Conservation (phyloP, 92 coral and sea anemone species). For the Muricea muricata region DNA sequence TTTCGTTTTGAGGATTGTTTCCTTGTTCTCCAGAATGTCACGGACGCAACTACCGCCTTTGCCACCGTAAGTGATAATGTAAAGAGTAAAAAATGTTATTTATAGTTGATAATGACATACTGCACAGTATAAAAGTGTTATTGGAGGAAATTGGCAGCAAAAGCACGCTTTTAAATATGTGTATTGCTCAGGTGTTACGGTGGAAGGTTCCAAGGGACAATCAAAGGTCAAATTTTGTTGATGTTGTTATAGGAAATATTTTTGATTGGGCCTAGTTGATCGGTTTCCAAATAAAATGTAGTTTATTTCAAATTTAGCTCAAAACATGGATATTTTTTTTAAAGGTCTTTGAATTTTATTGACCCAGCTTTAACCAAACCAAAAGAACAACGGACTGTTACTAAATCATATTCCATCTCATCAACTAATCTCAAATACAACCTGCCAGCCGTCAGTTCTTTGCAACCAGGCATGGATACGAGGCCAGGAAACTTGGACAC, state of each 20-base stretch:
- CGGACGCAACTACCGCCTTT: conserved; percentile 91
- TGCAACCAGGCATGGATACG: conserved; percentile 88
- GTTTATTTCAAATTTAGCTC: no score
- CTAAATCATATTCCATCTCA: conserved; percentile 20
- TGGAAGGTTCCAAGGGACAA: no score
- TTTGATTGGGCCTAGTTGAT: no score
- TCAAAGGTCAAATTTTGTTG: no score
- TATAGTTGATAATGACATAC: no score
- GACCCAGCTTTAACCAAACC: conserved; percentile 5
- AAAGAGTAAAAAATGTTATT: not conserved
- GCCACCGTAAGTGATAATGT: conserved; percentile 84
- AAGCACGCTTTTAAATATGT: no score
- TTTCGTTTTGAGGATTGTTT: not conserved
- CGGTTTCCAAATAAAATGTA: no score
- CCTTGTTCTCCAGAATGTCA: conserved; percentile 66
- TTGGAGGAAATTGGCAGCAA: no score
- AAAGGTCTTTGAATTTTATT: conserved; percentile 2
- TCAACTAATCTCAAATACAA: conserved; percentile 31
- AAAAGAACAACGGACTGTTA: not conserved
- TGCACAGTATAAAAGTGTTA: no score
- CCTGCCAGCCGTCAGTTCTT: not conserved
- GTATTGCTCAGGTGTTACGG: no score
- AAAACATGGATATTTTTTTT: no score
- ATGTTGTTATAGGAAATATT: no score
- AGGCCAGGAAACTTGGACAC: conserved; percentile 91